phyloP scores from a whole-genome alignment of 2,888 invertebrate genomes.

The Drosophila paramelanica region DNA sequence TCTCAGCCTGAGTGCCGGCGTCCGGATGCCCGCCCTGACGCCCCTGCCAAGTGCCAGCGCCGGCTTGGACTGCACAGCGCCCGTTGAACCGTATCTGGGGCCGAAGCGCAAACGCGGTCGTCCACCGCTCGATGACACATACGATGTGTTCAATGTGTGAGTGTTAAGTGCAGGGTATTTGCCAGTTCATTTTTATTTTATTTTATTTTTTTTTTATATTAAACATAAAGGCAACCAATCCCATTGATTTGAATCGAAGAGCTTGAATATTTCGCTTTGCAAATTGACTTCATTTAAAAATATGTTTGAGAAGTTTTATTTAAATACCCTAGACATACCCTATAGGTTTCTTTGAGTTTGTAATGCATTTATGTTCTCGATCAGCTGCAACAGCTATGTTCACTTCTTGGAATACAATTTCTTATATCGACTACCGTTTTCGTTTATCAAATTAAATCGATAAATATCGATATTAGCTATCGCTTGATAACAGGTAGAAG shows the following conservation, averaged over 20 bases:
- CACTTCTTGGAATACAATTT: no score
- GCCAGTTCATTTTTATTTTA: background rate
- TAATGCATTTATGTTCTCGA: no score
- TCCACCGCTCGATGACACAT: slow-evolving; percentile 88
- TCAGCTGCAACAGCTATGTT: no score
- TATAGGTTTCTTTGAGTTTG: no score
- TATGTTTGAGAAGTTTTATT: background rate
- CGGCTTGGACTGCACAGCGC: slow-evolving; percentile 48
- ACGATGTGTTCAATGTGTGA: slow-evolving; percentile 85
- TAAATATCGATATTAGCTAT: no score
- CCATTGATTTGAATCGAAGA: background rate
- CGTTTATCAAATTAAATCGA: no score
- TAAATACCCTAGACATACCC: background rate
- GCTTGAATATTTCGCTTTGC: background rate
- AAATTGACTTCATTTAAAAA: background rate
- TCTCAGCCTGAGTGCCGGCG: slow-evolving; percentile 31
- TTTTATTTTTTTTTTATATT: background rate
- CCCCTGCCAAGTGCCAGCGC: slow-evolving; percentile 70
- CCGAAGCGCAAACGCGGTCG: slow-evolving; percentile 88
- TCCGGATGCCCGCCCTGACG: slow-evolving; percentile 81
- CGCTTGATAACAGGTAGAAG: no score
- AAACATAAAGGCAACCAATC: background rate
- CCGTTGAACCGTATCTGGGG: slow-evolving; percentile 81
- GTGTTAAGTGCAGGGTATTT: slow-evolving; percentile 29
- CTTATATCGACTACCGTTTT: no score